phyloP scores from a whole-genome alignment of 2,888 invertebrate species.

The Helicoverpa assulta region DNA sequence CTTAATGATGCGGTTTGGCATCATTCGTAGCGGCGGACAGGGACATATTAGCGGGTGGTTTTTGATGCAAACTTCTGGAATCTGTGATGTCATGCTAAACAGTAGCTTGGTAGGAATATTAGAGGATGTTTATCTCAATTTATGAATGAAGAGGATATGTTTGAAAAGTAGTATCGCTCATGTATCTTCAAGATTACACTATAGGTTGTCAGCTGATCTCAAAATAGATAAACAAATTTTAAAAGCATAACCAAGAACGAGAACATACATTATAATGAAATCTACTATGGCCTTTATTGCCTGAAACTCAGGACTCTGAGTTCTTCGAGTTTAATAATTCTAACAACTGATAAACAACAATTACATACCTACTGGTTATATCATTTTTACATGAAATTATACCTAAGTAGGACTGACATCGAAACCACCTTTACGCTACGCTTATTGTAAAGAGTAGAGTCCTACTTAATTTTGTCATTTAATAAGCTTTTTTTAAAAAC shows the following conservation, averaged over 20 bases:
- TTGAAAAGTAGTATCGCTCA: not conserved
- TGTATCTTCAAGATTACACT: no score
- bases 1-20: slow-evolving; percentile 67
- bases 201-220: no score
- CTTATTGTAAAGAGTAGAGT: not conserved
- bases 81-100: slow-evolving; percentile 51
- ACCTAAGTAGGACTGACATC: no score
- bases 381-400: no score
- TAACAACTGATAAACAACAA: no score
- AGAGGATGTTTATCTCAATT: slow-evolving; percentile 2
- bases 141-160: not conserved
- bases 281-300: no score
- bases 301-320: no score
- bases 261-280: no score
- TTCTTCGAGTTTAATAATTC: no score
- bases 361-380: no score
- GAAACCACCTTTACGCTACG: not conserved
- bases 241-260: no score
- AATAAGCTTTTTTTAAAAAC: slow-evolving; percentile 1
- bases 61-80: slow-evolving; percentile 43
- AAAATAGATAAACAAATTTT: no score
- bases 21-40: slow-evolving; percentile 69
- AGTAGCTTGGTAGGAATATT: slow-evolving; percentile 48
- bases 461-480: not conserved
- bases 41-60: slow-evolving; percentile 68